Evolutionary conservation across 2,113 vertebrate species (phyloP), one percentile per base, ranked within the genome.

Genomic region (Rhadina sibilatrix): DNA sequence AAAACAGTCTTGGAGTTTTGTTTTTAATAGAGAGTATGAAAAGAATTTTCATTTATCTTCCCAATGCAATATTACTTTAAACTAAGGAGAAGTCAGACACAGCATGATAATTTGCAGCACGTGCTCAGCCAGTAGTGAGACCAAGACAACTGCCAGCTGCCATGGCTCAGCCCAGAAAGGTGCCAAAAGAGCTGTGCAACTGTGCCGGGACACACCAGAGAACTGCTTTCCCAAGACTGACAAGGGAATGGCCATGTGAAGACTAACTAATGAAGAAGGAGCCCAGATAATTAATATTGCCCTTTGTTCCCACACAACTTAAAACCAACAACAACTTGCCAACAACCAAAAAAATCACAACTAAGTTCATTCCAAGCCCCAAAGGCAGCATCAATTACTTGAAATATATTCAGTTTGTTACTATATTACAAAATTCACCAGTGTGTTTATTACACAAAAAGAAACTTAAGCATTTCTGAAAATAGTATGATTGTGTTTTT

Each of bases 221-320:
- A 92, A 93, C 88, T 59, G 79, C 50, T 47, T 95, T 77, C 47
- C 79, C 92, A 65, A 31, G 90, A 92, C 54, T 74, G 61, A 38
- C 54, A 69, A 30, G 60, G 63, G 33, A 83, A 93, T 1, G 52
- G 66, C 92, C 76, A 21, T 2, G 24, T 56, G 68, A 77, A 83
- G 50, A n/a, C 4, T 5, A 5, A 49, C 64, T 93, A 76, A 74
- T 52, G 61, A 85, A 68, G 44, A 37, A 80, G 35, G 35, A 91
- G 74, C 56, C 44, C 57, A 82, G 47, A 15, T 81, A 86, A 88
- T 90, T 91, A 96, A 90, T 66, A 88, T 0, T 81, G 68, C 30
- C 42, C 56, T 68, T 92, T 80, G 44, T 66, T 92, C 31, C 72
- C 83, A 94, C 42, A 33, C 70, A 79, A 42, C 35, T 77, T 59